Conservation (phyloP, 1,140 invertebrate species). For the Anastrepha ludens region DNA sequence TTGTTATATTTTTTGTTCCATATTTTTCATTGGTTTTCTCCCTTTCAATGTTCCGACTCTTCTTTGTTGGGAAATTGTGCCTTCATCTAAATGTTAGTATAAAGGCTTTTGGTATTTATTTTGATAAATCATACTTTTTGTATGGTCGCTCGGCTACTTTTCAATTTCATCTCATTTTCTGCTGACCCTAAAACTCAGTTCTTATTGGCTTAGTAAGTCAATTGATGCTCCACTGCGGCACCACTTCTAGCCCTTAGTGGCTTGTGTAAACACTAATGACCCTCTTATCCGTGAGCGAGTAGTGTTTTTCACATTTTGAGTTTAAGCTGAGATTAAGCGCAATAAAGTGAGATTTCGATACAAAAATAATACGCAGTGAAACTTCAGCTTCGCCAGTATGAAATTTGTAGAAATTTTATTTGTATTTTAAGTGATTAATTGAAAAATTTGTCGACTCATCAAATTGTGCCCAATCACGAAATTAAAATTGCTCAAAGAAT, state of each 20-base stretch:
- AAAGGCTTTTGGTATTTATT: too few relatives aligned
- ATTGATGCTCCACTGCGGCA: not conserved
- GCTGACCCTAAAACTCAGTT: not conserved
- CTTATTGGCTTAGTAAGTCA: conserved; percentile 19
- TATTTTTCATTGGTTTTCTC: too few relatives aligned
- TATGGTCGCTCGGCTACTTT: not conserved
- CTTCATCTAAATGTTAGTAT: not conserved
- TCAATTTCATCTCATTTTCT: conserved; percentile 14
- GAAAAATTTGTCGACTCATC: conserved; percentile 27
- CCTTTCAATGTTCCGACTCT: too few relatives aligned
- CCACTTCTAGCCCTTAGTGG: not conserved
- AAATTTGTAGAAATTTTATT: not conserved
- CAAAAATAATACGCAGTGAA: not conserved
- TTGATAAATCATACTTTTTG: not conserved
- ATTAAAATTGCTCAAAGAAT: not conserved
- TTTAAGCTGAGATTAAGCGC: conserved; percentile 13
- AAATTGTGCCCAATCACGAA: not conserved
- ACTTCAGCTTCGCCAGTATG: not conserved
- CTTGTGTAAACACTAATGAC: conserved; percentile 2
- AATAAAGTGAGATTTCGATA: not conserved
- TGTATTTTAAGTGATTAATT: not conserved
- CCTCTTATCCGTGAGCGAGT: not conserved
- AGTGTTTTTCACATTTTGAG: not conserved
- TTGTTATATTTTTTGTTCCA: too few relatives aligned
- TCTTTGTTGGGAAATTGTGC: too few relatives aligned